These are phyloP conservation scores for Artibeus lituratus DNA, from an alignment of 2,797 vertebrate species.

Conservation along the genomic window DNA sequence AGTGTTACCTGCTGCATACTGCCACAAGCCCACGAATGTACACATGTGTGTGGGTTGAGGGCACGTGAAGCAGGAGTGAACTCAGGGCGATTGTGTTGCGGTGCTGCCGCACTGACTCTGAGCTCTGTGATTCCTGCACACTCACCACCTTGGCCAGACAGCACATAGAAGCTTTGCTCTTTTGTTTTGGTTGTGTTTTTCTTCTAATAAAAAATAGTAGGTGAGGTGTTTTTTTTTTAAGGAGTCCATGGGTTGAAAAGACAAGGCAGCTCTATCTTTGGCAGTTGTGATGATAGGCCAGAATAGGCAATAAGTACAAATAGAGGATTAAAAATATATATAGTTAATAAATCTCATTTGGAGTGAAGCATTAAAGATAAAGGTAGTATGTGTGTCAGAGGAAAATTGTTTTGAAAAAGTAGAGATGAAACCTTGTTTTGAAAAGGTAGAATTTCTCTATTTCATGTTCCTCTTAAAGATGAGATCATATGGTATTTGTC, in stretches of 20 bases:
- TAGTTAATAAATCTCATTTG: neutral
- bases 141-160: neutral
- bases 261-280: neutral
- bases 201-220: neutral
- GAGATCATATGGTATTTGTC: too few relatives aligned
- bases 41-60: neutral
- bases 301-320: neutral
- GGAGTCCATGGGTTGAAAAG: neutral
- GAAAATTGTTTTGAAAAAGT: neutral
- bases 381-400: neutral
- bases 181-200: neutral
- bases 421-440: neutral
- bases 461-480: too few relatives aligned
- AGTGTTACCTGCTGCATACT: neutral
- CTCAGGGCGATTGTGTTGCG: too few relatives aligned
- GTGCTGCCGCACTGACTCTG: neutral
- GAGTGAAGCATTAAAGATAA: neutral
- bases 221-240: neutral
- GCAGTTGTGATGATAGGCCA: neutral
- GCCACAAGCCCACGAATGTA: rapidly evolving
- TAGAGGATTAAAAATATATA: neutral
- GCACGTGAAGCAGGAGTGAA: too few relatives aligned
- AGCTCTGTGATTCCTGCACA: neutral
- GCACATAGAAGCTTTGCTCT: neutral
- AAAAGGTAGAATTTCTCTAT: neutral